These are phyloP conservation scores for Paragorgia papillata DNA, from an alignment of 92 coral and sea anemone species.

Conservation along the genomic window DNA sequence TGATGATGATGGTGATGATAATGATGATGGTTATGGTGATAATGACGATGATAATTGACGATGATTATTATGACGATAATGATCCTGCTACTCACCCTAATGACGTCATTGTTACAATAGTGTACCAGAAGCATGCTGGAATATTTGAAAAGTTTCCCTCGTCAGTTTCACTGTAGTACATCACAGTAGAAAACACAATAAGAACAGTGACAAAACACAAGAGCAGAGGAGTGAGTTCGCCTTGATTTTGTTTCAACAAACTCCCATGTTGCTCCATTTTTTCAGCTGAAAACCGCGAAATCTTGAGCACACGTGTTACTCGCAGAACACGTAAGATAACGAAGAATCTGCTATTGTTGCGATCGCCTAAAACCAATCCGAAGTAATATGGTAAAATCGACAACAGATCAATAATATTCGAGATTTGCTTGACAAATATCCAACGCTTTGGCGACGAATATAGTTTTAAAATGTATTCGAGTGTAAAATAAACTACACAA, in stretches of 20 bases:
- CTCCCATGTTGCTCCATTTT: constrained; percentile 85
- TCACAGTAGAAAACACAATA: constrained; percentile 84
- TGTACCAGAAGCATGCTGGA: constrained; percentile 97
- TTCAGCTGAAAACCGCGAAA: constrained; percentile 83
- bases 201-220: constrained; percentile 75
- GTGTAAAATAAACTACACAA: constrained; percentile 78
- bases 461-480: constrained; percentile 73
- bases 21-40: no score
- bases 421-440: constrained; percentile 81
- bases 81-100: no score
- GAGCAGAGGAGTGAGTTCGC: constrained; percentile 85
- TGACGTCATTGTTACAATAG: constrained; percentile 98
- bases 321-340: constrained; percentile 88
- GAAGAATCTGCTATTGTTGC: constrained; percentile 68
- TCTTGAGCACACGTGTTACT: constrained; percentile 91
- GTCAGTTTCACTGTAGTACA: constrained; percentile 88
- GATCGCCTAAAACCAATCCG: constrained; percentile 76
- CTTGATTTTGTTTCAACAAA: constrained; percentile 80
- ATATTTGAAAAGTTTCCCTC: constrained; percentile 71
- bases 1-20: no score
- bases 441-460: constrained; percentile 85
- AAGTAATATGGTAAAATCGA: constrained; percentile 89
- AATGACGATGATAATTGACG: no score
- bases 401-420: constrained; percentile 86
- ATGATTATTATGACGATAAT: neutral